Evolutionary conservation across 2,888 invertebrate species (phyloP).

Genomic region (Halictus quadricinctus): DNA sequence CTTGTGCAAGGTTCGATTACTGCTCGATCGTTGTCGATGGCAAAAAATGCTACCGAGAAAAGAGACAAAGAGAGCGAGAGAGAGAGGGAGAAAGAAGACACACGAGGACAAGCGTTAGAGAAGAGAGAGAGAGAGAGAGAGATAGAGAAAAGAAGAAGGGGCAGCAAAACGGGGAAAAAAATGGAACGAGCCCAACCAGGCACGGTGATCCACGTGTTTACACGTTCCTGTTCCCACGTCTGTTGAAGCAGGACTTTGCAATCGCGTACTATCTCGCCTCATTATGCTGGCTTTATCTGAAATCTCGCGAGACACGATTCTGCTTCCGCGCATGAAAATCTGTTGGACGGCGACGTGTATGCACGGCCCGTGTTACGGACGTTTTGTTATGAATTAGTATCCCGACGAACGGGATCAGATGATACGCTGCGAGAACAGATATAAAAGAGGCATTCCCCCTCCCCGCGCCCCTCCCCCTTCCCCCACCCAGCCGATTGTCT

Average conservation of each 20-base stretch:
- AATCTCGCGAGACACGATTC: constrained; percentile 60
- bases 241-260: constrained; percentile 63
- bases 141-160: background rate
- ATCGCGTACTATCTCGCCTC: constrained; percentile 66
- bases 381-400: constrained; percentile 25
- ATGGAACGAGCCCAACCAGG: constrained; percentile 52
- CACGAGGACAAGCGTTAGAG: background rate
- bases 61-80: background rate
- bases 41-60: background rate
- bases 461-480: too few species aligned
- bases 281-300: constrained; percentile 66
- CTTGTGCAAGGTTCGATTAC: constrained; percentile 42
- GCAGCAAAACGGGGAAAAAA: constrained; percentile 29
- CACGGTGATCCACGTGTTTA: constrained; percentile 66
- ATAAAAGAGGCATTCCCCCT: background rate
- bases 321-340: constrained; percentile 67
- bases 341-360: constrained; percentile 14
- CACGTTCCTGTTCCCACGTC: constrained; percentile 72
- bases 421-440: background rate
- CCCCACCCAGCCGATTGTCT: background rate
- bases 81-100: background rate
- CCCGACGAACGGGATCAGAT: constrained; percentile 12
- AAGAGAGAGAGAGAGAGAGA: too few species aligned
- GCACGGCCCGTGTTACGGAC: constrained; percentile 4
- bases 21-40: constrained; percentile 12